A percentile compares a stretch with the other conserved stretches of the same genome.
These are phyloP conservation scores for Micrasema minimum DNA, from an alignment of 1,140 invertebrate species.

Conservation along the genomic window DNA sequence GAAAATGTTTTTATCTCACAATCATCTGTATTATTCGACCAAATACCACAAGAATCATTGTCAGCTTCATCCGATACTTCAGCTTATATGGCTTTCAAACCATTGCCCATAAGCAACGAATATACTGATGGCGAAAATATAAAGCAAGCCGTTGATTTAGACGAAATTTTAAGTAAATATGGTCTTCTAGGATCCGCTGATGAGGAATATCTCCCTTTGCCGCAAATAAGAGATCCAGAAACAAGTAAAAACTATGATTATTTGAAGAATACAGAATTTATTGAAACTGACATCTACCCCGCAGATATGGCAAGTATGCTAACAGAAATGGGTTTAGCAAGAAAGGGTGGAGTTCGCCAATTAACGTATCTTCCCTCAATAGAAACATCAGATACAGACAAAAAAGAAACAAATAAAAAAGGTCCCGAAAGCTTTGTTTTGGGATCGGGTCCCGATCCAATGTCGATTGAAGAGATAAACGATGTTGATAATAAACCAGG, in stretches of 20 bases:
- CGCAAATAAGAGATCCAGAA: constrained; percentile 11
- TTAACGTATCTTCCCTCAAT: not conserved
- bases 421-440: constrained; percentile 3
- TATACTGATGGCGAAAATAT: not conserved
- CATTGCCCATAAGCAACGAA: constrained; percentile 27
- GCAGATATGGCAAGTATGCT: constrained; percentile 49
- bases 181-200: constrained; percentile 32
- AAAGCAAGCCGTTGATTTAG: constrained; percentile 35
- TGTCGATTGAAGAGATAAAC: constrained; percentile 35
- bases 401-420: not conserved
- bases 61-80: constrained; percentile 31
- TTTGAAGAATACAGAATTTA: constrained; percentile 34
- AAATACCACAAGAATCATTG: constrained; percentile 31
- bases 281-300: constrained; percentile 46
- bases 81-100: constrained; percentile 46
- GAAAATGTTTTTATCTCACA: not conserved
- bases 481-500: constrained; percentile 45
- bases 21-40: constrained; percentile 22
- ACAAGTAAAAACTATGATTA: constrained; percentile 23
- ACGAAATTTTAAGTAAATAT: constrained; percentile 46
- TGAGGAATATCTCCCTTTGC: constrained; percentile 3
- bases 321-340: constrained; percentile 49
- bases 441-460: constrained; percentile 41
- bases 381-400: not conserved
- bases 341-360: constrained; percentile 22